Evolutionary conservation across 2,797 vertebrate species (phyloP).

Genomic region (Benthosema pterotum): DNA sequence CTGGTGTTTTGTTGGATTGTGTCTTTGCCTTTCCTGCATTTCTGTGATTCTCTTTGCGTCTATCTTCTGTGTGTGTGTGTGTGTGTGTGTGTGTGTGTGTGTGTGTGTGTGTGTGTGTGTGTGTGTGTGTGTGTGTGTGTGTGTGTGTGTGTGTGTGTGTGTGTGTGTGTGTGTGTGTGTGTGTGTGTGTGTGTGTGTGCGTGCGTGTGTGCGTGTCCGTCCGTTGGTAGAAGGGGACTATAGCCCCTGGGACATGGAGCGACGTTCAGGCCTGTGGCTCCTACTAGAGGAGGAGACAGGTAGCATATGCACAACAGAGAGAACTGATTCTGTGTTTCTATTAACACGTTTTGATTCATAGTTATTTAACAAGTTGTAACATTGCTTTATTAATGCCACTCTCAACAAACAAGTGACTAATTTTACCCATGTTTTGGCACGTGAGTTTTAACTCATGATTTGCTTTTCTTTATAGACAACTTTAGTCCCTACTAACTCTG

Average conservation of each 20-base stretch:
- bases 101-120: no score
- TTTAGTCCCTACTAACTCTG: no score
- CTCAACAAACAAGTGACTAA: background rate
- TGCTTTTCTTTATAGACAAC: no score
- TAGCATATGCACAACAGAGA: constrained; percentile 59
- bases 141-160: no score
- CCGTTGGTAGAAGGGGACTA: constrained; percentile 89
- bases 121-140: no score
- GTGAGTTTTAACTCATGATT: no score
- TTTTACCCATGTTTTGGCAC: background rate
- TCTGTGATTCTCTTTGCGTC: no score
- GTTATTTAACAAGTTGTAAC: background rate
- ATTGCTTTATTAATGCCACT: no score
- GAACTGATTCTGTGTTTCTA: constrained; percentile 3
- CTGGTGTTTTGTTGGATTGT: no score
- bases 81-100: no score
- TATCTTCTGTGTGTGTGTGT: background rate
- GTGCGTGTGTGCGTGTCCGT: constrained; percentile 78
- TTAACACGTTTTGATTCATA: constrained; percentile 1
- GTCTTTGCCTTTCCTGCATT: no score
- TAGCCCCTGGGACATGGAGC: constrained; percentile 86
- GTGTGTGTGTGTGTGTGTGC: constrained; percentile 55
- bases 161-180: constrained; percentile 45
- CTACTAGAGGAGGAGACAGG: constrained; percentile 87
- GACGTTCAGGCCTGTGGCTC: constrained; percentile 84